Conservation (phyloP, 2,113 vertebrate species). For the Antechinus stuartii region DNA sequence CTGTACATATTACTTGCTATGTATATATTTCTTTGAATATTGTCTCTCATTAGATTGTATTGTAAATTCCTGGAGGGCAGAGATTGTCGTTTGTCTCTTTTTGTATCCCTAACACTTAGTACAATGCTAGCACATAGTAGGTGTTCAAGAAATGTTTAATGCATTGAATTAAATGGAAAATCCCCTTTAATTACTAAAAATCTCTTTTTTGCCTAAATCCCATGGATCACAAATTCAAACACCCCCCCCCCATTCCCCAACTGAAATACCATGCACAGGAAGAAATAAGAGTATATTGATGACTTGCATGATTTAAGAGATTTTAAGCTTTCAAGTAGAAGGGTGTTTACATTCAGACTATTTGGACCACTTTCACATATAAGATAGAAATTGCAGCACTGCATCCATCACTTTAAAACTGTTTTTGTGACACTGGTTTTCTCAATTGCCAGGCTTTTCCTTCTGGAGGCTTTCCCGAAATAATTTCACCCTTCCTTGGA, state of each 20-base stretch:
- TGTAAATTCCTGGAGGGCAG: neutral
- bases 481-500: slow-evolving; percentile 75
- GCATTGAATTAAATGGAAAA: neutral
- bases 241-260: neutral
- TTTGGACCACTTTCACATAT: slow-evolving; percentile 36
- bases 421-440: neutral
- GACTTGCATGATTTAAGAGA: slow-evolving; percentile 50
- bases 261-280: neutral
- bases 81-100: neutral
- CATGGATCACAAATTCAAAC: neutral
- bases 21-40: neutral
- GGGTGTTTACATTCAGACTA: slow-evolving; percentile 43
- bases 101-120: neutral
- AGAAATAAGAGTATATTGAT: slow-evolving; percentile 48
- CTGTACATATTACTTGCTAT: neutral
- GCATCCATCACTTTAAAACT: neutral
- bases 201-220: neutral
- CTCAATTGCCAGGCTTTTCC: slow-evolving; percentile 48
- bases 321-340: slow-evolving; percentile 59
- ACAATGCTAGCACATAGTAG: neutral
- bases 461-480: slow-evolving; percentile 59
- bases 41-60: neutral
- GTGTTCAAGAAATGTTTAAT: neutral
- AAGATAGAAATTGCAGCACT: neutral
- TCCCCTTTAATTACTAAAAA: neutral